phyloP scores from a whole-genome alignment of 2,113 vertebrate species.

The Cheirogaleus medius region DNA sequence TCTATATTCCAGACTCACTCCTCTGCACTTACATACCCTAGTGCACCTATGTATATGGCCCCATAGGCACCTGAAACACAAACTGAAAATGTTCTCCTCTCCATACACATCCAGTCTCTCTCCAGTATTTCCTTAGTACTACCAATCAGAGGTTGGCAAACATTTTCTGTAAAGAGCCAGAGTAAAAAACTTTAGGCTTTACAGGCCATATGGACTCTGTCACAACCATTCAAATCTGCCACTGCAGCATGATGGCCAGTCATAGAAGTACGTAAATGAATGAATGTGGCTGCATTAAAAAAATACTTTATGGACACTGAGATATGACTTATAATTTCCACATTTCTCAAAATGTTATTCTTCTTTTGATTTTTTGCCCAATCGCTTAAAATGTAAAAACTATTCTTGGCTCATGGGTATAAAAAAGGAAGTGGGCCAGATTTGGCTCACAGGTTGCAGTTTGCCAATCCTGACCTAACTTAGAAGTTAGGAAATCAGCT shows the following conservation, averaged over 20 bases:
- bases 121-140: not conserved
- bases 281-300: not conserved
- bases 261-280: not conserved
- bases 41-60: not conserved
- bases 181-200: conserved; percentile 1
- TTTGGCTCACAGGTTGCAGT: not conserved
- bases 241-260: not conserved
- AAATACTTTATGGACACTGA: not conserved
- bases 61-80: not conserved
- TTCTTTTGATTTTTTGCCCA: not conserved
- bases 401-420: not conserved
- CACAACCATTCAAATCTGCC: not conserved
- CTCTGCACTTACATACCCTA: not conserved
- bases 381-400: conserved; percentile 6
- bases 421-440: not conserved
- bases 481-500: not conserved
- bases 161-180: not conserved
- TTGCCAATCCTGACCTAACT: not conserved
- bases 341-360: conserved; percentile 2
- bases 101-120: not conserved
- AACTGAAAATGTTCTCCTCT: not conserved
- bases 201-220: not conserved
- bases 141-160: not conserved
- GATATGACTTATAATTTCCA: not conserved
- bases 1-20: not conserved